A percentile compares a stretch with the other conserved stretches of the same genome.
phyloP scores from a whole-genome alignment of 2,113 vertebrate species.

The Felis catus region F.catus_Fca126_mat1.0 CM031412.1:98976001-98976500 shows the following conservation, averaged over 20 bases:
- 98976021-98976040: background rate
- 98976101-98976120: background rate
- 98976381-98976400: background rate
- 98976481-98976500: background rate
- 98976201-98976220: background rate
- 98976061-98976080: background rate
- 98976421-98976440: background rate
- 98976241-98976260: background rate
- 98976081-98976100: background rate
- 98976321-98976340: background rate
- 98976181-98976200: background rate
- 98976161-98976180: background rate
- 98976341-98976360: background rate
- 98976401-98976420: background rate
- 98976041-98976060: background rate
- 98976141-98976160: background rate
- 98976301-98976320: background rate
- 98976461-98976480: background rate
- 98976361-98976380: background rate
- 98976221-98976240: background rate
- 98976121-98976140: background rate
- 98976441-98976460: background rate
- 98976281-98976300: slow-evolving; percentile 27
- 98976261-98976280: background rate
- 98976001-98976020: background rate